These are phyloP conservation scores for Phrynosoma blainvillii DNA, from an alignment of 2,113 vertebrate species.

Conservation along the genomic window DNA sequence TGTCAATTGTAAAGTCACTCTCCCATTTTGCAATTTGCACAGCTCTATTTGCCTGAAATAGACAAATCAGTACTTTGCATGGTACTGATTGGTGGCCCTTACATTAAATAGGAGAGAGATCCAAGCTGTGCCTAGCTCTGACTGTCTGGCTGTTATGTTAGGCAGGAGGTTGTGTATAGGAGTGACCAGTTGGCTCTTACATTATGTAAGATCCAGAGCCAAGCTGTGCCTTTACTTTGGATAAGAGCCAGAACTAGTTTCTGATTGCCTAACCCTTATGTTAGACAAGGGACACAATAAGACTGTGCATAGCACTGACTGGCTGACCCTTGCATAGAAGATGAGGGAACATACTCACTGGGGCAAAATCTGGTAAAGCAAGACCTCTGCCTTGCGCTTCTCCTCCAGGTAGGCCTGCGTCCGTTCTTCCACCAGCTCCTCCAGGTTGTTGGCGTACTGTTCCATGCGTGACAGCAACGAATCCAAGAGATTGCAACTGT, in stretches of 20 bases:
- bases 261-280: too few relatives aligned
- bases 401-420: constrained; percentile 96
- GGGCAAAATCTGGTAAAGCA: constrained; percentile 98
- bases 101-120: not conserved
- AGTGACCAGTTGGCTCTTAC: too few relatives aligned
- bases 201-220: too few relatives aligned
- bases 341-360: constrained; percentile 77
- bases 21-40: too few relatives aligned
- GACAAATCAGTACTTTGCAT: not conserved
- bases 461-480: constrained; percentile 94
- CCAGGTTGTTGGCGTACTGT: constrained; percentile 96
- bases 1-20: too few relatives aligned
- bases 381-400: constrained; percentile 90
- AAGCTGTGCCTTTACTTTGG: too few relatives aligned
- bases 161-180: too few relatives aligned
- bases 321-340: too few relatives aligned
- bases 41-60: too few relatives aligned
- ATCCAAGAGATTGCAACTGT: constrained; percentile 91
- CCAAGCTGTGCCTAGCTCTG: not conserved
- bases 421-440: constrained; percentile 93
- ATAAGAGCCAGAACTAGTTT: too few relatives aligned
- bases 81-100: not conserved
- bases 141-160: not conserved
- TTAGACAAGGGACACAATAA: too few relatives aligned
- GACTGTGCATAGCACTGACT: too few relatives aligned